Conservation (phyloP, 2,797 vertebrate genomes). For the Paguma larvata region DNA sequence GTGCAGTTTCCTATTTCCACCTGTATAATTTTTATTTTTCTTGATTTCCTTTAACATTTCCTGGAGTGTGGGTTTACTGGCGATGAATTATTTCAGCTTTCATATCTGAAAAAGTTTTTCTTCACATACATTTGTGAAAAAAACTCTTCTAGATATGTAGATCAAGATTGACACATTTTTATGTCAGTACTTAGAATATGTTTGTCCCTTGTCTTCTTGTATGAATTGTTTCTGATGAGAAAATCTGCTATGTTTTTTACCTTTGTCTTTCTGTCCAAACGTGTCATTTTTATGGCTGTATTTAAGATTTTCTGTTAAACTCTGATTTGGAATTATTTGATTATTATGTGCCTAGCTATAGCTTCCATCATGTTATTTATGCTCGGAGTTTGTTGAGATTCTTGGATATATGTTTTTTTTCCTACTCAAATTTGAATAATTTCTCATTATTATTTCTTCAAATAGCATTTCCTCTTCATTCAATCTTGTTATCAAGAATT, state of each 20-base stretch:
- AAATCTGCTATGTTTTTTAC: neutral
- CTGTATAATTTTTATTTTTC: neutral
- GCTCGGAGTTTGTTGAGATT: neutral
- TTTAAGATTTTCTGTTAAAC: neutral
- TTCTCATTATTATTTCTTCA: neutral
- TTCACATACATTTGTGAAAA: neutral
- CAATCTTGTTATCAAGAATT: neutral
- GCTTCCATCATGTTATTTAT: neutral
- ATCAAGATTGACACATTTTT: neutral
- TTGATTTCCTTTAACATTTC: neutral
- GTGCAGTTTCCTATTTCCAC: neutral
- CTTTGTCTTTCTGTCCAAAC: neutral
- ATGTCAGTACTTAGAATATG: neutral
- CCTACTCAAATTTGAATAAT: neutral
- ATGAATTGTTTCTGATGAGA: neutral
- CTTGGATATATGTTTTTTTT: neutral
- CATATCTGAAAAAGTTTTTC: neutral
- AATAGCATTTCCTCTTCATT: neutral
- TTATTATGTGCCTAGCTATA: neutral
- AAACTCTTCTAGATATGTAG: neutral
- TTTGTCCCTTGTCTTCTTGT: neutral
- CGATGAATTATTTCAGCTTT: neutral
- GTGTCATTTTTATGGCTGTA: neutral
- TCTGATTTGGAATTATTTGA: neutral
- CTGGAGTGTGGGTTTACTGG: neutral